Evolutionary conservation across 1,140 invertebrate genomes (phyloP).

Genomic region (Phortica variegata): DNA sequence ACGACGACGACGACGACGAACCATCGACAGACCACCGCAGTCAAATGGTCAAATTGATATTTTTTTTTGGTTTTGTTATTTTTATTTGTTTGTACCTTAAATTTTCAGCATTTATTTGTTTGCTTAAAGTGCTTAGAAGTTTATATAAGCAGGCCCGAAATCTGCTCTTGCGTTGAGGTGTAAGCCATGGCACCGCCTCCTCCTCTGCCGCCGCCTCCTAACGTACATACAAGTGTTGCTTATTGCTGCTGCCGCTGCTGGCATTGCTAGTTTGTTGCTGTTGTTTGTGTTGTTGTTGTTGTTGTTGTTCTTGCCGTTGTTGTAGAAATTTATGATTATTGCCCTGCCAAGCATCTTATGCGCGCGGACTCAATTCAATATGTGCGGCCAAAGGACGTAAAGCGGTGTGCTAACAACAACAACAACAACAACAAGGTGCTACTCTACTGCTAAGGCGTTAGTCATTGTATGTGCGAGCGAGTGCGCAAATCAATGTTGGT

Average conservation of each 20-base stretch:
- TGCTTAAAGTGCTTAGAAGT: no score
- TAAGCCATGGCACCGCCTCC: no score
- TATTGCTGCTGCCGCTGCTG: conserved; percentile 39
- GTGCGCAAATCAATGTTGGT: conserved; percentile 30
- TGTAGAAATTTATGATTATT: conserved; percentile 54
- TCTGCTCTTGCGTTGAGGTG: no score
- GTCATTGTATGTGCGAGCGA: conserved; percentile 8
- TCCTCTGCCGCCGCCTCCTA: no score
- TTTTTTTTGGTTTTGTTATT: no score
- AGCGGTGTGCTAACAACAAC: conserved; percentile 4
- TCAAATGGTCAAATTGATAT: no score
- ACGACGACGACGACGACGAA: no score
- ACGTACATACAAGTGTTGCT: no score
- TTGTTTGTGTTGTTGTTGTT: conserved; percentile 2
- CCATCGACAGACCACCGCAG: no score
- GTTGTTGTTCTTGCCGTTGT: conserved; percentile 24
- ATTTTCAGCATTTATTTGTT: no score
- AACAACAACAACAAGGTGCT: conserved; percentile 5
- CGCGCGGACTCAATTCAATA: conserved; percentile 44
- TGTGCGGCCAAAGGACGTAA: conserved; percentile 11
- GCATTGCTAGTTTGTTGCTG: conserved; percentile 7
- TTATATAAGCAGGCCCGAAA: no score
- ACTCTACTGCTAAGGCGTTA: conserved; percentile 7
- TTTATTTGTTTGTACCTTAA: no score
- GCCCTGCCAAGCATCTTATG: conserved; percentile 52